Conservation (phyloP, 1,140 invertebrate genomes). For the Neodiprion pinetum region DNA sequence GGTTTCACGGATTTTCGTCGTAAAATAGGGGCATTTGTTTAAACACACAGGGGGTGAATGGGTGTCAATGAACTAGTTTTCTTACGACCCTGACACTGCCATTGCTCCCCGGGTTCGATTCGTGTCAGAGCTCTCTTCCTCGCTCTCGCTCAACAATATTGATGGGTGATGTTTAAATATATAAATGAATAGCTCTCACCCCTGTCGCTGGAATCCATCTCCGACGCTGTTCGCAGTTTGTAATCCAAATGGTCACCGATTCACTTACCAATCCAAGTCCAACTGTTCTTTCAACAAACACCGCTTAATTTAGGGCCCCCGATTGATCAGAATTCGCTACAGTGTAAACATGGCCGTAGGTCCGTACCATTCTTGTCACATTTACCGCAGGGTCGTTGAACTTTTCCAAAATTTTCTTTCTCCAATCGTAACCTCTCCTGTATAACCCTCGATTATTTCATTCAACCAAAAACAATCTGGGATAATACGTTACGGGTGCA, state of each 20-base stretch:
- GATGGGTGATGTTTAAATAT: conserved; percentile 15
- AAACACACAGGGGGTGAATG: conserved; percentile 34
- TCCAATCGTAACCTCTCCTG: no score
- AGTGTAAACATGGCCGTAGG: conserved; percentile 59
- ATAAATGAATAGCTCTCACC: conserved; percentile 44
- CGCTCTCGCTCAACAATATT: conserved; percentile 40
- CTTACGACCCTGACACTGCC: conserved; percentile 61
- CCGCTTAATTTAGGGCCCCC: conserved; percentile 33
- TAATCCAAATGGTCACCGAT: background rate
- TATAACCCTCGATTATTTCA: background rate
- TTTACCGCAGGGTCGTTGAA: conserved; percentile 52
- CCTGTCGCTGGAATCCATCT: conserved; percentile 57
- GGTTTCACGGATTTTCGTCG: no score
- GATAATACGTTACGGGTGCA: background rate
- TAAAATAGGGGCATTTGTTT: background rate
- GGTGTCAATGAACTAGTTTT: conserved; percentile 58
- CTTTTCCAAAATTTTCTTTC: conserved; percentile 32
- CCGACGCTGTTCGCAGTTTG: background rate
- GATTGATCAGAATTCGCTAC: conserved; percentile 46
- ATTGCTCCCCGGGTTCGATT: conserved; percentile 54
- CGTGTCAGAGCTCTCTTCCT: conserved; percentile 37
- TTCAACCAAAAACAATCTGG: background rate
- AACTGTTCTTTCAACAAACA: conserved; percentile 21
- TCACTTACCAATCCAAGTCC: background rate
- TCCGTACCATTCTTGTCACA: conserved; percentile 46